phyloP scores from a whole-genome alignment of 2,888 invertebrate species.

The Trisateles emortualis region DNA sequence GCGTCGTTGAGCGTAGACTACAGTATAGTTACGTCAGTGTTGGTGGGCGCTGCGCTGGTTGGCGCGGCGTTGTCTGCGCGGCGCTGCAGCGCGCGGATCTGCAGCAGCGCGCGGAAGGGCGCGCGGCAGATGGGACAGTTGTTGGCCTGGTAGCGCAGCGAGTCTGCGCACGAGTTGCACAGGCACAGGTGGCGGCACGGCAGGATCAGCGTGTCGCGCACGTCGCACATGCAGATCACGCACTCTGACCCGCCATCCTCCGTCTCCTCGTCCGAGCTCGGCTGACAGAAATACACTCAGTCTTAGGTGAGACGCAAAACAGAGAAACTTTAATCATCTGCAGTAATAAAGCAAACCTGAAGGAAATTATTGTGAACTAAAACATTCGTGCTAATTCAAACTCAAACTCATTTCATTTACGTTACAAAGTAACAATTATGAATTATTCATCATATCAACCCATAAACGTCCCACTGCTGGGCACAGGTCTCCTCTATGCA shows the following conservation, averaged over 20 bases:
- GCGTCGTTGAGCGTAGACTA: background rate
- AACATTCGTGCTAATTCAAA: too few relatives aligned
- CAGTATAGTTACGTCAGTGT: slow-evolving; percentile 87
- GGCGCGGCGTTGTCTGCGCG: slow-evolving; percentile 77
- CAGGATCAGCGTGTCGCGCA: slow-evolving; percentile 97
- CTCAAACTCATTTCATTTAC: too few relatives aligned
- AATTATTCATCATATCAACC: too few relatives aligned
- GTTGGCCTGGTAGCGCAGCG: slow-evolving; percentile 98
- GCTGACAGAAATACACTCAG: slow-evolving; percentile 55
- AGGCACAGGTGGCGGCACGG: slow-evolving; percentile 99
- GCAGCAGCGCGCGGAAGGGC: slow-evolving; percentile 98
- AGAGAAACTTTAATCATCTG: too few relatives aligned
- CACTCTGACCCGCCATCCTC: slow-evolving; percentile 99
- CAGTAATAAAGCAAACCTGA: too few relatives aligned
- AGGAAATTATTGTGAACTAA: too few relatives aligned
- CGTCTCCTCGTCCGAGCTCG: slow-evolving; percentile 92
- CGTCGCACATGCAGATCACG: slow-evolving; percentile 99
- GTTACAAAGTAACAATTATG: too few relatives aligned
- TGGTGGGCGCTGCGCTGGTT: slow-evolving; percentile 38
- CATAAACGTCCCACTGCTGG: too few relatives aligned
- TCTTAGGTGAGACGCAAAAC: too few relatives aligned
- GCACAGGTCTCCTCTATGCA: too few relatives aligned
- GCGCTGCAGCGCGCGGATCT: slow-evolving; percentile 96
- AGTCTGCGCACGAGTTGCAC: slow-evolving; percentile 99
- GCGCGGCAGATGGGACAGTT: slow-evolving; percentile 99